phyloP scores from a whole-genome alignment of 2,888 invertebrate genomes.

The Chironomus riparius region DNA sequence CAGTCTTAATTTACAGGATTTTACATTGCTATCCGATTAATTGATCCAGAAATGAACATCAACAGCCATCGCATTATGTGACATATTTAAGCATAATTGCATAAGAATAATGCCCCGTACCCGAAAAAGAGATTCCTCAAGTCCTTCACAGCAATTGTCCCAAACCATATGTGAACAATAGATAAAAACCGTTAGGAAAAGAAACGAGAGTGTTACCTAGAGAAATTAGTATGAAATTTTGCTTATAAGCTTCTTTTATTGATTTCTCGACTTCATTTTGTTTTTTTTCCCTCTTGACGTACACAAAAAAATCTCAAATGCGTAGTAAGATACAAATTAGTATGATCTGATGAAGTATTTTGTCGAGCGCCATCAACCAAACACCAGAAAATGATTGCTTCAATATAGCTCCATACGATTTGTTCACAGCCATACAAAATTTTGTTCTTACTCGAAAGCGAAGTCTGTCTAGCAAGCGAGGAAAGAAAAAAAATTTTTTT shows the following conservation, averaged over 20 bases:
- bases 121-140: too few species aligned
- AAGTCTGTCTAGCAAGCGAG: background rate
- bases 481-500: slow-evolving; percentile 4
- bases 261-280: slow-evolving; percentile 25
- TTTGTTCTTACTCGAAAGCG: background rate
- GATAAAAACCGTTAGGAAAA: background rate
- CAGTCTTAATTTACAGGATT: too few species aligned
- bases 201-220: background rate
- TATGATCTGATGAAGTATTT: background rate
- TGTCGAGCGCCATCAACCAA: background rate
- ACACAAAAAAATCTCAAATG: slow-evolving; percentile 10
- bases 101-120: too few species aligned
- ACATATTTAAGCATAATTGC: background rate
- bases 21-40: too few species aligned
- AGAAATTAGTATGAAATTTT: background rate
- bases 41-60: too few species aligned
- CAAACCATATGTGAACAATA: background rate
- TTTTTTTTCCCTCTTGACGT: slow-evolving; percentile 19
- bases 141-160: background rate
- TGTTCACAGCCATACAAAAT: background rate
- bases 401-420: slow-evolving; percentile 2
- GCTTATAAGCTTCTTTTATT: slow-evolving; percentile 8
- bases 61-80: background rate
- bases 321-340: background rate
- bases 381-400: background rate